These are phyloP conservation scores for Armadillidium nasatum DNA, from an alignment of 1,140 invertebrate genomes.

Conservation along the genomic window DNA sequence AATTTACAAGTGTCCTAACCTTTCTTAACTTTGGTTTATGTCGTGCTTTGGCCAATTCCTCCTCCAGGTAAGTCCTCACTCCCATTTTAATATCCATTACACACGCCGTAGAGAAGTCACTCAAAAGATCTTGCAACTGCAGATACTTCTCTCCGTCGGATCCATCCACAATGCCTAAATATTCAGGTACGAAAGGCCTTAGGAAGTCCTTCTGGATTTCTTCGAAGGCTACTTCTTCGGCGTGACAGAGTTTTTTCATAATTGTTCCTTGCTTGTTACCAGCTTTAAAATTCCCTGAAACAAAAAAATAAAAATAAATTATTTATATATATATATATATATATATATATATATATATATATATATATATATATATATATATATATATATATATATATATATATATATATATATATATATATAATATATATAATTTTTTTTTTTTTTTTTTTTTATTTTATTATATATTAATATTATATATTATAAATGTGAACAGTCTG, in stretches of 20 bases:
- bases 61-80: slow-evolving; percentile 87
- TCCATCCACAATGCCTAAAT: slow-evolving; percentile 67
- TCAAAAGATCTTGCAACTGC: slow-evolving; percentile 85
- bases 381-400: no score
- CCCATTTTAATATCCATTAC: slow-evolving; percentile 98
- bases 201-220: slow-evolving; percentile 81
- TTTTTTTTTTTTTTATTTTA: no score
- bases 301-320: not conserved
- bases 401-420: no score
- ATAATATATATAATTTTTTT: no score
- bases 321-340: no score
- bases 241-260: slow-evolving; percentile 82
- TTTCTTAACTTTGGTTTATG: slow-evolving; percentile 88
- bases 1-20: slow-evolving; percentile 51
- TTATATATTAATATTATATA: no score
- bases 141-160: slow-evolving; percentile 51
- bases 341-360: no score
- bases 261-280: slow-evolving; percentile 88
- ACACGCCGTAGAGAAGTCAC: slow-evolving; percentile 81
- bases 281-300: slow-evolving; percentile 79
- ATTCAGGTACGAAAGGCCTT: slow-evolving; percentile 82
- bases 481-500: no score
- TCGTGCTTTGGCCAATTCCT: slow-evolving; percentile 87
- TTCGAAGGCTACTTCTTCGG: slow-evolving; percentile 81
- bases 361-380: no score